phyloP scores from a whole-genome alignment of 2,888 invertebrate species.

The Leptinotarsa rubiginosa region DNA sequence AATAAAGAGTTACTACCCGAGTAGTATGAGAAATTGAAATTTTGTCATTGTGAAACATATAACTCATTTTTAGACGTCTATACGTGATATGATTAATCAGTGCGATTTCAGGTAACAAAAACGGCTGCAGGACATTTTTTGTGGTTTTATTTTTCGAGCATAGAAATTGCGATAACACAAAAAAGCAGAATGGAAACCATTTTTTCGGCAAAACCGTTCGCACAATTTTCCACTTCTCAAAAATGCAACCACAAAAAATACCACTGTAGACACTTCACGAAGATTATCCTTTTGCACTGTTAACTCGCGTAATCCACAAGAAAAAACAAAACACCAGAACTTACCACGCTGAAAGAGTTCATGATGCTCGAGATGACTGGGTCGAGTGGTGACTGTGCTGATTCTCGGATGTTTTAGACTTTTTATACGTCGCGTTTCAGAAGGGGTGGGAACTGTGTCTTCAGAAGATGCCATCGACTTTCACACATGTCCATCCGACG shows the following conservation, averaged over 20 bases:
- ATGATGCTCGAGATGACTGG: conserved; percentile 66
- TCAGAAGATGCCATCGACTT: conserved; percentile 53
- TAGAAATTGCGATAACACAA: background rate
- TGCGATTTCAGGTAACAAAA: background rate
- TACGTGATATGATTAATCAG: background rate
- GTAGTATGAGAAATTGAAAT: no score
- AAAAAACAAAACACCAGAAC: conserved; percentile 50
- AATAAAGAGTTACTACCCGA: no score
- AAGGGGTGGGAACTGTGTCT: conserved; percentile 60
- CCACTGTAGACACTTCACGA: conserved; percentile 61
- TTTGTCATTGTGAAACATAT: no score
- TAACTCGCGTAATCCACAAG: conserved; percentile 49
- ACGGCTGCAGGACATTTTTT: conserved; percentile 4
- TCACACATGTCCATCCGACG: conserved; percentile 40
- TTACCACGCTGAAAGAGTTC: conserved; percentile 67
- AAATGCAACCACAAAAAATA: conserved; percentile 44
- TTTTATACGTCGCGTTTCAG: conserved; percentile 60
- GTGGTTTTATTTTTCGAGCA: conserved; percentile 12
- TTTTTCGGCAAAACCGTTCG: conserved; percentile 10
- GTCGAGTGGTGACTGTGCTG: conserved; percentile 65
- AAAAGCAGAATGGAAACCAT: background rate
- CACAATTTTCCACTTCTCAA: background rate
- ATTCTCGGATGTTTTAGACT: conserved; percentile 53
- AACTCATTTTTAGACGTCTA: no score
- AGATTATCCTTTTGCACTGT: conserved; percentile 53